phyloP scores from a whole-genome alignment of 2,888 invertebrate genomes.

The Sphinx pinastri region DNA sequence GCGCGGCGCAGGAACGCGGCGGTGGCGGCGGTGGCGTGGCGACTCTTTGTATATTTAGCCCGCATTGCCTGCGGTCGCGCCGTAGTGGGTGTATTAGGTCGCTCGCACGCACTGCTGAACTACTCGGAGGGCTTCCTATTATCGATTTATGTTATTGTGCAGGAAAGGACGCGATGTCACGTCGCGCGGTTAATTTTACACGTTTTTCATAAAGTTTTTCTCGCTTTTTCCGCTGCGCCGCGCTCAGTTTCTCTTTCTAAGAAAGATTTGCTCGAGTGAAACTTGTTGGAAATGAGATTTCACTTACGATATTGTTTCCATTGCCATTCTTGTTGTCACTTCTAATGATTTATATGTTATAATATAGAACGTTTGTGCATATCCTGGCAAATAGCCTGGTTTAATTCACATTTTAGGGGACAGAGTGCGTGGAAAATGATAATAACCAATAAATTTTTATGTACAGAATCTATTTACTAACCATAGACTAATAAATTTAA shows the following conservation, averaged over 20 bases:
- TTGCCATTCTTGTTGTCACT: conserved; percentile 36
- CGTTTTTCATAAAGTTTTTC: conserved; percentile 66
- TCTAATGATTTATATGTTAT: conserved; percentile 18
- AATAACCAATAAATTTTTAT: background rate
- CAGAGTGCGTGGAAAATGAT: background rate
- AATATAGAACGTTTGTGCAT: background rate
- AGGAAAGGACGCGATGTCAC: conserved; percentile 62
- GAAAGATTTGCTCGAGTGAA: conserved; percentile 65
- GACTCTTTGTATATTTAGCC: conserved; percentile 79
- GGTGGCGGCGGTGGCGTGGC: conserved; percentile 46
- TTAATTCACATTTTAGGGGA: background rate
- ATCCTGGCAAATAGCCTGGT: background rate
- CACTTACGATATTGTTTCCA: conserved; percentile 58
- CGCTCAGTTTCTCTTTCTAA: conserved; percentile 69
- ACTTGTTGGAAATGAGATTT: conserved; percentile 69
- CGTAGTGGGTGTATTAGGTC: conserved; percentile 82
- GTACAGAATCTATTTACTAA: background rate
- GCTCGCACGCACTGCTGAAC: conserved; percentile 83
- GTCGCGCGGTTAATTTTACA: conserved; percentile 54
- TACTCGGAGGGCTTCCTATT: conserved; percentile 82
- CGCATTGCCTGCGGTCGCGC: conserved; percentile 76
- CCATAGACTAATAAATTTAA: background rate
- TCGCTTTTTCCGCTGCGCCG: conserved; percentile 58
- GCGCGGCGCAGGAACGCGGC: conserved; percentile 61
- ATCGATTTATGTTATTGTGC: conserved; percentile 80